Evolutionary conservation across 2,797 vertebrate species (phyloP).

Genomic region (Falco peregrinus): DNA sequence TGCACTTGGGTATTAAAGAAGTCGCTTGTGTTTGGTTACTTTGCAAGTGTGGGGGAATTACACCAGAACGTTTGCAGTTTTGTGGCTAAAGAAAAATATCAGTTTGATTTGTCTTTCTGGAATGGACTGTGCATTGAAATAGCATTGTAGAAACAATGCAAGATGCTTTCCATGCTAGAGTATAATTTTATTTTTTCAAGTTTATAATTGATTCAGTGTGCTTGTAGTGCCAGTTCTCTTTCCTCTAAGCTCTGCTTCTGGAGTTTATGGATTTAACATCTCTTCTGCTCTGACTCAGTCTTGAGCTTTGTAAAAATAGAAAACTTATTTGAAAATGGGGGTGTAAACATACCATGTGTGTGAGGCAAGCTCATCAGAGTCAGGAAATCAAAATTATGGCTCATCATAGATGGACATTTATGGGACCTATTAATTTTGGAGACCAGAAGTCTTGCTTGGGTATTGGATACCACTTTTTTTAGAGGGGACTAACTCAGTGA

Average conservation of each 20-base stretch:
- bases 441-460: not conserved
- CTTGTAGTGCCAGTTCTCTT: not conserved
- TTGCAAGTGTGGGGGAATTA: not conserved
- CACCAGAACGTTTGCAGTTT: not conserved
- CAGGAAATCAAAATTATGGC: not conserved
- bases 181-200: not conserved
- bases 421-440: not conserved
- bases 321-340: not conserved
- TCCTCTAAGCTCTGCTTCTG: not conserved
- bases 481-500: not conserved
- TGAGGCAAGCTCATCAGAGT: not conserved
- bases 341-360: not conserved
- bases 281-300: not conserved
- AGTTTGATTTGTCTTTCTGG: not conserved
- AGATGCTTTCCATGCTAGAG: not conserved
- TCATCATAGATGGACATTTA: not conserved
- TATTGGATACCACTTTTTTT: not conserved
- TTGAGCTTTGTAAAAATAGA: not conserved
- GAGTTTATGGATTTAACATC: not conserved
- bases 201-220: not conserved
- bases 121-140: not conserved
- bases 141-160: not conserved
- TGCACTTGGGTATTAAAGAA: not conserved
- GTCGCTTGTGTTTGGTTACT: not conserved
- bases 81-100: not conserved